These are phyloP conservation scores for Trichacis sp. DNA, from an alignment of 2,888 invertebrate genomes.

Conservation along the genomic window DNA sequence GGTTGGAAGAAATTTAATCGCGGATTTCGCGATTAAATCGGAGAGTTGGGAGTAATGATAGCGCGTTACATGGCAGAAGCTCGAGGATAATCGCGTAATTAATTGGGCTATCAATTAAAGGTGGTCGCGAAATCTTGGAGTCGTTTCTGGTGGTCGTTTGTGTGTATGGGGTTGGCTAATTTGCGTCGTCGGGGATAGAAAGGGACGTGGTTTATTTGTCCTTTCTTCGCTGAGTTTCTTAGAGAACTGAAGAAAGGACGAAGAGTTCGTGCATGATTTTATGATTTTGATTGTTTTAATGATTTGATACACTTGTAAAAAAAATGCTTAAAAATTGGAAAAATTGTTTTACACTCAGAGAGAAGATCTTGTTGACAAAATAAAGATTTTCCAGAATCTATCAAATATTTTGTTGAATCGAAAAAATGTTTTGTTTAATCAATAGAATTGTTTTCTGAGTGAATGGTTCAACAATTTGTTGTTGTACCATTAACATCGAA, in stretches of 20 bases:
- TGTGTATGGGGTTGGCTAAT: constrained; percentile 43
- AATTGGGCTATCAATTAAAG: constrained; percentile 32
- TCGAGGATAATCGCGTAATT: constrained; percentile 21
- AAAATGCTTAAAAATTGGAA: no score
- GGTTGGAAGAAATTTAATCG: neutral
- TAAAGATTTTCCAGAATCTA: no score
- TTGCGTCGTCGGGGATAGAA: constrained; percentile 45
- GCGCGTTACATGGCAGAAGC: constrained; percentile 20
- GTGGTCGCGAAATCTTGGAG: constrained; percentile 17
- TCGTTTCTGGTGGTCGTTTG: constrained; percentile 32
- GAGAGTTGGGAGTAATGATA: constrained; percentile 8
- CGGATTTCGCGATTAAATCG: neutral
- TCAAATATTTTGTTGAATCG: no score
- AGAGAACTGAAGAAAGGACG: neutral
- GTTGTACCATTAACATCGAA: no score
- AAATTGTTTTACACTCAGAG: no score
- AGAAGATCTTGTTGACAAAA: no score
- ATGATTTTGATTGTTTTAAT: no score
- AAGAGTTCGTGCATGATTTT: no score
- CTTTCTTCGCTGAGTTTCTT: constrained; percentile 6
- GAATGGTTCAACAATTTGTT: no score
- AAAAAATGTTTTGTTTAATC: no score
- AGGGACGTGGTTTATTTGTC: constrained; percentile 50
- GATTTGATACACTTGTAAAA: no score
- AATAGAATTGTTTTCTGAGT: no score